Base-by-base conservation (phyloP, 2,113 vertebrate genomes). In the Anoura caudifer region DNA sequence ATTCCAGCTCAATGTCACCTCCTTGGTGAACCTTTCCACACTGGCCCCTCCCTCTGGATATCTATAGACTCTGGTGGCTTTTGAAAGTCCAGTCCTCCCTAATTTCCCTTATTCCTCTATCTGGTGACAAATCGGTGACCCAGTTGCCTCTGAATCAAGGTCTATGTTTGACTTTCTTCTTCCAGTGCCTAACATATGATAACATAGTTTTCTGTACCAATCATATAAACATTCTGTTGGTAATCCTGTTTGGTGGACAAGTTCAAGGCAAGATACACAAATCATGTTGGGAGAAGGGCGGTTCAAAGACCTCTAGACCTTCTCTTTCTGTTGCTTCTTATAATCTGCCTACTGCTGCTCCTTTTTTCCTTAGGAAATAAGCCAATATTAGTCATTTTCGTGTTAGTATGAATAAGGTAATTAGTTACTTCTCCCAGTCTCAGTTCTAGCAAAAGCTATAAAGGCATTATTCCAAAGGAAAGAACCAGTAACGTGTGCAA, bases 351-450 rank as follows among this genome's bases (percentile, higher is more conserved):
- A 7, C 4, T n/a, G 11, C 70, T 80, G 3, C 10, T 91, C 47
- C 15, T 77, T 59, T 84, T 85, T 59, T 75, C 77, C 69, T 77
- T 65, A 87, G n/a, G 45, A 93, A 84, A 90, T 36, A 83, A 41
- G 13, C 20, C 83, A n/a, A 1, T 43, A 33, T 43, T n/a, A 61
- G n/a, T 87, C 63, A 69, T 80, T 45, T 89, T 12, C n/a, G 54
- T 24, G 43, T 61, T 38, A n/a, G 24, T 47, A 56, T 90, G 59
- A 96, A 41, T 67, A 85, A 96, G 75, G 82, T 61, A 9, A 41
- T 59, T 13, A 41, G 17, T 45, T 72, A 38, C 61, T 59, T 91
- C 9, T 65, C 7, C n/a, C 70, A 84, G 54, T 7, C 50, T 97
- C 56, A 6, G 20, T 87, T 81, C 84, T 65, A 91, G 69, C 7